Evolutionary conservation across 2,888 invertebrate genomes (phyloP).

Genomic region (Synergus umbraculus): DNA sequence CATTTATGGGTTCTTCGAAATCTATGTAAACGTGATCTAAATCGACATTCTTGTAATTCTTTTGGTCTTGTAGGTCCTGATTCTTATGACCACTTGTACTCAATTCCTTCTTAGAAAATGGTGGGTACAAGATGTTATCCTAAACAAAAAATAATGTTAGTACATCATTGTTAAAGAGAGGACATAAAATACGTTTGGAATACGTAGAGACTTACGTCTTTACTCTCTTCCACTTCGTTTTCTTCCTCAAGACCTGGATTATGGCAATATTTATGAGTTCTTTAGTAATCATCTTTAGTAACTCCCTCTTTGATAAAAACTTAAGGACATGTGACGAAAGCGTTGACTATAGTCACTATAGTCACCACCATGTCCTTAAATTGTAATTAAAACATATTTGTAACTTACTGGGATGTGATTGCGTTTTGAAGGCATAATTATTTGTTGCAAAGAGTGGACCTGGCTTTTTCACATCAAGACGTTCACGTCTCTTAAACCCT

Average conservation of each 20-base stretch:
- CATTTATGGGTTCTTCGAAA: conserved; percentile 82
- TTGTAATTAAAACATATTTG: not conserved
- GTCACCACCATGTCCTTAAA: too few species aligned
- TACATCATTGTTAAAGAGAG: not conserved
- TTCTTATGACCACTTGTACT: conserved; percentile 45
- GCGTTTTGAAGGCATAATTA: conserved; percentile 79
- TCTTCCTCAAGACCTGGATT: conserved; percentile 35
- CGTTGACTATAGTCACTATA: too few species aligned
- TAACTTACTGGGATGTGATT: conserved; percentile 55
- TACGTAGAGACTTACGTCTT: not conserved
- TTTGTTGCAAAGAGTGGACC: conserved; percentile 89
- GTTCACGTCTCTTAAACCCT: conserved; percentile 92
- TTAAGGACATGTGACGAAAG: too few species aligned
- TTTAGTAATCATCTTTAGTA: not conserved
- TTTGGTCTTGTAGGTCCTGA: not conserved
- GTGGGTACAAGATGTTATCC: conserved; percentile 52
- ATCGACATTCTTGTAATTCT: conserved; percentile 80
- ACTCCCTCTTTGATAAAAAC: too few species aligned
- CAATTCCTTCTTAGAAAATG: conserved; percentile 67
- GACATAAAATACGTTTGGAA: not conserved
- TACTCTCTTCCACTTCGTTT: conserved; percentile 21
- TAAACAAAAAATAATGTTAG: conserved; percentile 21
- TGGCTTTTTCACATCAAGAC: conserved; percentile 96
- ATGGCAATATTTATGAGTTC: not conserved
- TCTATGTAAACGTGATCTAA: conserved; percentile 88